phyloP scores from a whole-genome alignment of 2,888 invertebrate genomes.

The Schizaphis graminum region DNA sequence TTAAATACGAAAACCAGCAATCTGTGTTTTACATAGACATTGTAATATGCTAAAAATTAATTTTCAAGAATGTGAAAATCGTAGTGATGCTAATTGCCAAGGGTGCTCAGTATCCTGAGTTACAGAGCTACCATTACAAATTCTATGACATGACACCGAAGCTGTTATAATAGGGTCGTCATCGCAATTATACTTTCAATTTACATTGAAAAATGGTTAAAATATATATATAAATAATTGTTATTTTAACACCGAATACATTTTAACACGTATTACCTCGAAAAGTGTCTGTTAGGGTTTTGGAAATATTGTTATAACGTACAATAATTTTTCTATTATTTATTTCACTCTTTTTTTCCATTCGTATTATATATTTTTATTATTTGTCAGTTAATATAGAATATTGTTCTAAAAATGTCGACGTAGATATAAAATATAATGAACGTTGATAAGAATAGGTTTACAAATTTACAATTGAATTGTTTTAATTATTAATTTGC shows the following conservation, averaged over 20 bases:
- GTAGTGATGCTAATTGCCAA: background rate
- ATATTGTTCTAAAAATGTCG: background rate
- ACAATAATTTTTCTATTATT: background rate
- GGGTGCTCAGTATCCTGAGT: background rate
- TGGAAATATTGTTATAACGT: background rate
- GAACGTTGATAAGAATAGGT: no score
- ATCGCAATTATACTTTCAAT: background rate
- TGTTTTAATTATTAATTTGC: no score
- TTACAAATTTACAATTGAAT: no score
- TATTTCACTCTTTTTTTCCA: background rate
- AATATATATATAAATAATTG: background rate
- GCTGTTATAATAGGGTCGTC: no score
- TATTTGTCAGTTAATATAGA: background rate
- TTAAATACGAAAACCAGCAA: background rate
- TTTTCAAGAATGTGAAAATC: background rate
- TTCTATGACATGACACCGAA: no score
- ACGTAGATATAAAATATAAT: background rate
- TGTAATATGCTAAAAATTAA: background rate
- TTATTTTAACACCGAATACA: background rate
- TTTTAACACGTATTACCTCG: background rate
- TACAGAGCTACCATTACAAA: background rate
- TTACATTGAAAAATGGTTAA: background rate
- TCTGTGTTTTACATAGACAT: background rate
- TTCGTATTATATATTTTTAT: background rate
- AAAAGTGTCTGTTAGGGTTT: background rate